A percentile compares a stretch with the other conserved stretches of the same genome.
phyloP scores from a whole-genome alignment of 2,888 invertebrate species.

The Geotrupes spiniger region DNA sequence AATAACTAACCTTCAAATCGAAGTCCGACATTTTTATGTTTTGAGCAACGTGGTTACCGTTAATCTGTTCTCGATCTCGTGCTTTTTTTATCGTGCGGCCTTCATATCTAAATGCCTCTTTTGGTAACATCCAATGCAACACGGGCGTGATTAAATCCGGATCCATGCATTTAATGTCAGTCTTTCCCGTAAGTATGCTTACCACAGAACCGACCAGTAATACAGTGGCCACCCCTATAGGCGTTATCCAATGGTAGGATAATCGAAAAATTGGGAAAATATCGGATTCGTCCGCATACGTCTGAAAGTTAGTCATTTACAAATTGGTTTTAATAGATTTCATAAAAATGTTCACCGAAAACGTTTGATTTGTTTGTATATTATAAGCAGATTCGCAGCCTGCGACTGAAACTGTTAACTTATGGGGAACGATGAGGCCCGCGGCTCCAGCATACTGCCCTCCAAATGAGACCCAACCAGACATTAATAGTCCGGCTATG shows the following conservation, averaged over 20 bases:
- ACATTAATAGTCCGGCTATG: slow-evolving; percentile 58
- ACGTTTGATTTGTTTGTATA: too few relatives aligned
- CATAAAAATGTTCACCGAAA: too few relatives aligned
- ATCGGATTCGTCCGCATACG: slow-evolving; percentile 49
- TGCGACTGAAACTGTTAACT: slow-evolving; percentile 54
- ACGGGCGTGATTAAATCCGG: slow-evolving; percentile 61
- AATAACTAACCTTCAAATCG: slow-evolving; percentile 17
- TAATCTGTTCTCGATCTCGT: slow-evolving; percentile 8
- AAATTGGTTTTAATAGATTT: too few relatives aligned
- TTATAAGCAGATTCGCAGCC: slow-evolving; percentile 44
- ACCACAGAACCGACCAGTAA: slow-evolving; percentile 66
- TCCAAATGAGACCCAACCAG: slow-evolving; percentile 66
- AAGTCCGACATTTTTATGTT: slow-evolving; percentile 14
- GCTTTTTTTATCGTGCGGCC: slow-evolving; percentile 19
- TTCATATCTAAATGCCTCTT: slow-evolving; percentile 16
- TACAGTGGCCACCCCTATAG: slow-evolving; percentile 66
- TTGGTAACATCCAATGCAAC: slow-evolving; percentile 52
- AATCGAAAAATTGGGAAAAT: slow-evolving; percentile 73
- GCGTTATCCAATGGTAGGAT: slow-evolving; percentile 81
- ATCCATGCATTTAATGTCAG: slow-evolving; percentile 54
- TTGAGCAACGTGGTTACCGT: slow-evolving; percentile 15
- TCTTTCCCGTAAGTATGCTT: slow-evolving; percentile 58
- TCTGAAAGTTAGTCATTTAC: slow-evolving; percentile 17
- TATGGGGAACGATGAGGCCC: slow-evolving; percentile 58
- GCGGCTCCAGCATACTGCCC: slow-evolving; percentile 63